Percentiles rank a stretch among this genome's conserved stretches.
These are phyloP conservation scores for Procambarus clarkii DNA, from an alignment of 1,140 invertebrate species.

Conservation along the genomic window DNA sequence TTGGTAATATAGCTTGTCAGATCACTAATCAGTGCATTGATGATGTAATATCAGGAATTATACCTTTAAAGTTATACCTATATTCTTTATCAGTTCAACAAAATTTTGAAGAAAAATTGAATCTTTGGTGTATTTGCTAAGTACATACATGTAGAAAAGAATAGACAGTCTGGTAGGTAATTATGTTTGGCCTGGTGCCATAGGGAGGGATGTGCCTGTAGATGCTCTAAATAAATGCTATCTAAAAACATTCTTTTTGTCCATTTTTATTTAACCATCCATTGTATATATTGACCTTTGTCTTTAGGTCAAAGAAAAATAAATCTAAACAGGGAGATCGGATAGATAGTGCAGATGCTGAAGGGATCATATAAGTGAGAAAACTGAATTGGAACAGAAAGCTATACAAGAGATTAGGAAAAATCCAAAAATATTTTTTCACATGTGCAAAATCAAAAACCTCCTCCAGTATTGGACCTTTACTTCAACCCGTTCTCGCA, in stretches of 20 bases:
- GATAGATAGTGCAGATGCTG: too few species aligned
- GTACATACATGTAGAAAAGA: slow-evolving; percentile 59
- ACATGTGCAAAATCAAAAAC: too few species aligned
- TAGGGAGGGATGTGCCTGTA: slow-evolving; percentile 69
- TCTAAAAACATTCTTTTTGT: not conserved
- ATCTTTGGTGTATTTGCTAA: slow-evolving; percentile 61
- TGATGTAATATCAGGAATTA: slow-evolving; percentile 62
- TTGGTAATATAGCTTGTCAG: slow-evolving; percentile 65
- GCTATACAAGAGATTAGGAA: too few species aligned
- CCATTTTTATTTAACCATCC: too few species aligned
- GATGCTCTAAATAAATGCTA: slow-evolving; percentile 68
- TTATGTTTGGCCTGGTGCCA: slow-evolving; percentile 66
- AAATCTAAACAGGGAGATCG: too few species aligned
- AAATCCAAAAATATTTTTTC: too few species aligned
- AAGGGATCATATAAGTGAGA: too few species aligned
- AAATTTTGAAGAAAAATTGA: slow-evolving; percentile 42
- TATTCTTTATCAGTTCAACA: slow-evolving; percentile 49
- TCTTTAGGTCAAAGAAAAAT: too few species aligned
- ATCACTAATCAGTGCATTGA: slow-evolving; percentile 62
- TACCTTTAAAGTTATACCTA: slow-evolving; percentile 39
- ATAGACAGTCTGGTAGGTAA: slow-evolving; percentile 60
- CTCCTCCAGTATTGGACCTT: too few species aligned
- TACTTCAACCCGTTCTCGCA: too few species aligned
- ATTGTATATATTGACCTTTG: too few species aligned
- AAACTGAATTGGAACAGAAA: too few species aligned